Conservation (phyloP, 2,888 invertebrate species). For the Agonopterix arenella region DNA sequence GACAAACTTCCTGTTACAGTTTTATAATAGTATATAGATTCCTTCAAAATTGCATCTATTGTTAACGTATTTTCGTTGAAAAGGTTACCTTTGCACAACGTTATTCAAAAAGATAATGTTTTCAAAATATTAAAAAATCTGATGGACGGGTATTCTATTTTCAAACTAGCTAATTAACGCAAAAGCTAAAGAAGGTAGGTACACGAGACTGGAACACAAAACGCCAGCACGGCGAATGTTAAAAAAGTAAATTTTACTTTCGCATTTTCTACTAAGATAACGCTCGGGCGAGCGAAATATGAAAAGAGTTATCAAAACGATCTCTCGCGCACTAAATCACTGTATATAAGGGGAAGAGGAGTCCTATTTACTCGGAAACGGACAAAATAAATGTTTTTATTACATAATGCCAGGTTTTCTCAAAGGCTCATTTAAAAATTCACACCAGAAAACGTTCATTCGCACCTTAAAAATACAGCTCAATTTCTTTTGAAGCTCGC, state of each 20-base stretch:
- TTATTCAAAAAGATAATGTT: slow-evolving; percentile 13
- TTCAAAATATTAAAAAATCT: slow-evolving; percentile 19
- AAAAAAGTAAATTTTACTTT: slow-evolving; percentile 32
- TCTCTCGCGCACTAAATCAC: slow-evolving; percentile 74
- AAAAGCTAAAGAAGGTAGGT: slow-evolving; percentile 35
- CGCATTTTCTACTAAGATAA: slow-evolving; percentile 69
- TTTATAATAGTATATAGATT: too few species aligned
- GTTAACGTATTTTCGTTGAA: too few species aligned
- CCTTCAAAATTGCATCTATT: too few species aligned
- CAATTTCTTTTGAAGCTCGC: slow-evolving; percentile 23
- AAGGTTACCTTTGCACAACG: background rate
- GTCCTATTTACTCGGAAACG: slow-evolving; percentile 72
- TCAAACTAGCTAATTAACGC: slow-evolving; percentile 28
- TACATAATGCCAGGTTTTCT: slow-evolving; percentile 74
- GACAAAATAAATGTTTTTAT: slow-evolving; percentile 76
- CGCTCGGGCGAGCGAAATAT: slow-evolving; percentile 66
- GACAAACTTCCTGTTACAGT: too few species aligned
- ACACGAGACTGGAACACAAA: slow-evolving; percentile 17
- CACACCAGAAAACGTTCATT: slow-evolving; percentile 27
- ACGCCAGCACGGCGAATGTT: slow-evolving; percentile 30
- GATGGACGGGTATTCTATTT: slow-evolving; percentile 23
- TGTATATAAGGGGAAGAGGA: slow-evolving; percentile 71
- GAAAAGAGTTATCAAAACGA: slow-evolving; percentile 73
- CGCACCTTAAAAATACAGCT: slow-evolving; percentile 20
- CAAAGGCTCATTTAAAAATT: slow-evolving; percentile 47